Evolutionary conservation across 1,140 invertebrate species (phyloP).

Genomic region (Trichoplusia ni): DNA sequence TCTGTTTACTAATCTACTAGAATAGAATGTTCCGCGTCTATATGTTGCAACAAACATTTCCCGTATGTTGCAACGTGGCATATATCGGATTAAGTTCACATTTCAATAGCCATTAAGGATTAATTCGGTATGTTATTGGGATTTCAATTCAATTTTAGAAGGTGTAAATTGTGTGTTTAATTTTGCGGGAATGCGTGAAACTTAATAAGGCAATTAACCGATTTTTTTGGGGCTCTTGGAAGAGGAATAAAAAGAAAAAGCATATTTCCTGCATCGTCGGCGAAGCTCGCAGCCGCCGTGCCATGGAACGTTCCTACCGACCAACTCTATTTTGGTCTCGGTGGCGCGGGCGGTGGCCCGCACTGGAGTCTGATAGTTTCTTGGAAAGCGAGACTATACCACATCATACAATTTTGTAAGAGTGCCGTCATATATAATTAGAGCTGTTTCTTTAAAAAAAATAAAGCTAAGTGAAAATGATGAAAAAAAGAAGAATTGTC

Average conservation of each 20-base stretch:
- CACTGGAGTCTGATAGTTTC: constrained; percentile 44
- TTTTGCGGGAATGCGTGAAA: constrained; percentile 8
- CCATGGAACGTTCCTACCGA: constrained; percentile 24
- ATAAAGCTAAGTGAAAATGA: too few relatives aligned
- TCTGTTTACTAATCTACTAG: constrained; percentile 32
- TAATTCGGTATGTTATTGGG: neutral
- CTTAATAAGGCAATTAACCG: constrained; percentile 7
- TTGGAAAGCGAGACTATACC: constrained; percentile 46
- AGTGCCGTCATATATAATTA: constrained; percentile 13
- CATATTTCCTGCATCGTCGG: constrained; percentile 40
- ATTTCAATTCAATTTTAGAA: neutral
- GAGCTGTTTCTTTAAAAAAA: neutral
- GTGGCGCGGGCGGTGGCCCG: constrained; percentile 34
- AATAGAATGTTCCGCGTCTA: constrained; percentile 37
- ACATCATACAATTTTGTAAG: constrained; percentile 44
- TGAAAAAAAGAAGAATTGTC: too few relatives aligned
- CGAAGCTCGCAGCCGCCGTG: constrained; percentile 22
- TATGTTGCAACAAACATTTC: constrained; percentile 37
- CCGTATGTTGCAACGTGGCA: constrained; percentile 28
- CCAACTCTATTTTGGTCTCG: constrained; percentile 43
- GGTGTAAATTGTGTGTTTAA: neutral
- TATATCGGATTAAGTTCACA: neutral
- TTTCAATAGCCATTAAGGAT: neutral
- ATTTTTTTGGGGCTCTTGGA: neutral
- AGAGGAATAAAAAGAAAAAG: constrained; percentile 37